Conservation (phyloP, 2,888 invertebrate genomes). For the Cephus runcator region DNA sequence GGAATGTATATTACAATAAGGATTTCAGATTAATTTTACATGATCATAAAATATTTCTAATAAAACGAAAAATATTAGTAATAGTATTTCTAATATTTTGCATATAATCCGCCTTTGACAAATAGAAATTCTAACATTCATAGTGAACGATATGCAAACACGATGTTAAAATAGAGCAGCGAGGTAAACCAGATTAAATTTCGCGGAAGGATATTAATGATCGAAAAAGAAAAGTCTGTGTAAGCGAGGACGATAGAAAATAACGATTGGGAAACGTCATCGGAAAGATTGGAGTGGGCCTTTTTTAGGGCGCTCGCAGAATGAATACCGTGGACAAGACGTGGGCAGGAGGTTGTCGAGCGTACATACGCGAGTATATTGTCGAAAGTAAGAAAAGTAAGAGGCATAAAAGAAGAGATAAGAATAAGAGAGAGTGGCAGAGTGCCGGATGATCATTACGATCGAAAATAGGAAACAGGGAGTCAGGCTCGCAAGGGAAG, state of each 20-base stretch:
- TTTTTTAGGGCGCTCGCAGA: neutral
- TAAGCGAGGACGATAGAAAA: neutral
- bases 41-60: neutral
- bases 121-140: neutral
- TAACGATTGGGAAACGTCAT: neutral
- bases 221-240: neutral
- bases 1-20: neutral
- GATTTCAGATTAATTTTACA: neutral
- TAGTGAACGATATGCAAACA: neutral
- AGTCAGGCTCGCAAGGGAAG: neutral
- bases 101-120: neutral
- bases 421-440: slow-evolving; percentile 27
- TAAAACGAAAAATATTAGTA: neutral
- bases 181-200: neutral
- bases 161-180: neutral
- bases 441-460: slow-evolving; percentile 65
- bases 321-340: neutral
- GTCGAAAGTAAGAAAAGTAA: slow-evolving; percentile 23
- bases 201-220: neutral
- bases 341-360: slow-evolving; percentile 8
- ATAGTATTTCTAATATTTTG: neutral
- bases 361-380: neutral
- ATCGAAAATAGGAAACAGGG: neutral
- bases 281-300: neutral
- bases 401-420: slow-evolving; percentile 4